Percentiles rank a stretch among this genome's conserved stretches.
Conservation (phyloP, 2,888 invertebrate species). For the Isotomurus palustris region DNA sequence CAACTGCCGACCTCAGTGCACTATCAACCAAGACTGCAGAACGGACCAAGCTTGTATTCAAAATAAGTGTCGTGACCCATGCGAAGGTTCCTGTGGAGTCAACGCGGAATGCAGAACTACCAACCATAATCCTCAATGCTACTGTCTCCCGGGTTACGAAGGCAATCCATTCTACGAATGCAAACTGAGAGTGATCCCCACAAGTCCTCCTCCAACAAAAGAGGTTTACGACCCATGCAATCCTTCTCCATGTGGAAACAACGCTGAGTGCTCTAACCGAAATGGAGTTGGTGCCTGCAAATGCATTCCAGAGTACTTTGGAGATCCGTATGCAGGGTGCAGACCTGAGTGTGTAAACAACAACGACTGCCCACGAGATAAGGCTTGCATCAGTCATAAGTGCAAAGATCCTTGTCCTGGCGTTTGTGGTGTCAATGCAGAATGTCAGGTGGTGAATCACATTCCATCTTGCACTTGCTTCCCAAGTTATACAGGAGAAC, state of each 20-base stretch:
- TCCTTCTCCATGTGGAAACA: conserved; percentile 45
- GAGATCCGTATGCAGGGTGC: conserved; percentile 65
- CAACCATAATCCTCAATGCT: conserved; percentile 60
- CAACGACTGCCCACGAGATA: conserved; percentile 73
- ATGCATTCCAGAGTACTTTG: conserved; percentile 69
- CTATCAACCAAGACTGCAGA: conserved; percentile 57
- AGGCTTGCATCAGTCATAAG: conserved; percentile 57
- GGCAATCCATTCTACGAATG: conserved; percentile 60
- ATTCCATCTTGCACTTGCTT: conserved; percentile 64
- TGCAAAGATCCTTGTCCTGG: conserved; percentile 48
- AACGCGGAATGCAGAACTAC: conserved; percentile 50
- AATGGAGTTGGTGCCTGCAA: conserved; percentile 55
- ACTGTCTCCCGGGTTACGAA: conserved; percentile 54
- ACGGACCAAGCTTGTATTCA: conserved; percentile 48
- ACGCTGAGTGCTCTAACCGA: conserved; percentile 57
- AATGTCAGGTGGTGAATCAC: conserved; percentile 54
- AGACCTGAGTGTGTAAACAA: conserved; percentile 57
- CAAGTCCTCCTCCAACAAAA: too few species aligned
- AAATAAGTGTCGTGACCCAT: conserved; percentile 49
- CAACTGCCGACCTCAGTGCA: conserved; percentile 62
- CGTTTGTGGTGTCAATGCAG: conserved; percentile 38
- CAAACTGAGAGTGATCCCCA: too few species aligned
- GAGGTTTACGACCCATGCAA: conserved; percentile 19
- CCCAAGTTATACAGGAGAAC: conserved; percentile 62
- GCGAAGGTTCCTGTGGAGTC: conserved; percentile 74